Conservation (phyloP, 2,888 invertebrate genomes). For the Deladenus siricidicola region DNA sequence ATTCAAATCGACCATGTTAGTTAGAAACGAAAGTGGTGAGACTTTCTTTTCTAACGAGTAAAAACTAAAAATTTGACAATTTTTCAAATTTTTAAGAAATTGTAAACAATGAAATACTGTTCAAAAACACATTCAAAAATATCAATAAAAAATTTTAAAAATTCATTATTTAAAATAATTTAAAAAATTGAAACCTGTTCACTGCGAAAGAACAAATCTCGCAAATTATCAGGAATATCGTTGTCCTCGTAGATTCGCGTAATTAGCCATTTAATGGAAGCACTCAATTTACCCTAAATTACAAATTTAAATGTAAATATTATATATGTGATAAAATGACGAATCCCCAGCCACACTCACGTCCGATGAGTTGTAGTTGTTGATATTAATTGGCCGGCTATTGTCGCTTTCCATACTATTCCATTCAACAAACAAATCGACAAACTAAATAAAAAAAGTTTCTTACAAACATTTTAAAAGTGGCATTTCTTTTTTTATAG, state of each 20-base stretch:
- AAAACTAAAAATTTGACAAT: too few relatives aligned
- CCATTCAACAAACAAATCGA: too few relatives aligned
- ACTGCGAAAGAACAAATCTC: conserved; percentile 38
- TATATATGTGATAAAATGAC: conserved; percentile 4
- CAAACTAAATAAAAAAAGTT: too few relatives aligned
- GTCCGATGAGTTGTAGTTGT: conserved; percentile 19
- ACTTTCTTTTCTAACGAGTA: too few relatives aligned
- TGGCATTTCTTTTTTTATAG: too few relatives aligned
- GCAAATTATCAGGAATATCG: conserved; percentile 48
- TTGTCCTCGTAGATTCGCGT: conserved; percentile 43
- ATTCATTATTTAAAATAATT: too few relatives aligned
- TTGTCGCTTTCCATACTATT: conserved; percentile 9
- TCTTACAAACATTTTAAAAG: too few relatives aligned
- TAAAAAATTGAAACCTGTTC: conserved; percentile 36
- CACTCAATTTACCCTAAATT: conserved; percentile 47
- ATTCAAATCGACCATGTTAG: conserved; percentile 8
- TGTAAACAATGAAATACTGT: too few relatives aligned
- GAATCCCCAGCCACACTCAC: not conserved
- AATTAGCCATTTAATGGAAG: conserved; percentile 51
- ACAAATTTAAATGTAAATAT: conserved; percentile 5
- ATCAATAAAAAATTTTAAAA: conserved; percentile 6
- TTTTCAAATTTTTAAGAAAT: too few relatives aligned
- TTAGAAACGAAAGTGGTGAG: conserved; percentile 1
- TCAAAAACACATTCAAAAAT: not conserved
- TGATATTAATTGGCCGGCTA: conserved; percentile 21